Conservation (phyloP, 2,113 vertebrate species). For the Mesitornis unicolor region DNA sequence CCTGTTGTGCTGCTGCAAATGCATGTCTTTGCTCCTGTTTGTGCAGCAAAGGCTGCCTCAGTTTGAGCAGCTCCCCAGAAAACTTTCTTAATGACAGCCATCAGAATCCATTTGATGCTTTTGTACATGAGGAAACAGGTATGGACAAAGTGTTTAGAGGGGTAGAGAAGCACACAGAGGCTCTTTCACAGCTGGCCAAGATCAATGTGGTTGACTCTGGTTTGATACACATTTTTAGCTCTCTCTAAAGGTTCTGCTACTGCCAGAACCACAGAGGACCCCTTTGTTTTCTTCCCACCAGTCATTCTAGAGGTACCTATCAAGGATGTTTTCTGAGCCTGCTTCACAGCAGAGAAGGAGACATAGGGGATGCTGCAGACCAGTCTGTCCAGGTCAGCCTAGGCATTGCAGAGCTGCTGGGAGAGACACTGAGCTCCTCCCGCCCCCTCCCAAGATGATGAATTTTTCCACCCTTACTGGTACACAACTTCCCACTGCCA, state of each 20-base stretch:
- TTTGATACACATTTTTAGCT: background rate
- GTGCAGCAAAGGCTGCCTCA: background rate
- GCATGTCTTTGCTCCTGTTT: background rate
- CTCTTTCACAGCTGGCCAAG: background rate
- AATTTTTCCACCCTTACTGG: background rate
- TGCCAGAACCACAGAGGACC: background rate
- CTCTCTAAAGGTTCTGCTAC: background rate
- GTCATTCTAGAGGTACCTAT: background rate
- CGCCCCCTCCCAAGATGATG: background rate
- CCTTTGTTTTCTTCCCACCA: background rate
- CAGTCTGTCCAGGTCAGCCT: background rate
- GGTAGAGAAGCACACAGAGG: background rate
- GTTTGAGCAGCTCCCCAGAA: background rate
- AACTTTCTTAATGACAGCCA: background rate
- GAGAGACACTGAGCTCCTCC: background rate
- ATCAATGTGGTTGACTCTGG: background rate
- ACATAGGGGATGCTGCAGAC: background rate
- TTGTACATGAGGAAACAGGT: background rate
- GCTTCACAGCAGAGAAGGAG: background rate
- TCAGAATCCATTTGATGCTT: fast-evolving
- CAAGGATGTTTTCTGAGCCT: background rate
- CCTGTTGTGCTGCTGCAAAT: background rate
- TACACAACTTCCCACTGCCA: background rate
- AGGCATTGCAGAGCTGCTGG: background rate
- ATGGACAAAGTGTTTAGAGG: fast-evolving